These are phyloP conservation scores for Stenodera caucasica DNA, from an alignment of 2,888 invertebrate genomes.

Conservation along the genomic window DNA sequence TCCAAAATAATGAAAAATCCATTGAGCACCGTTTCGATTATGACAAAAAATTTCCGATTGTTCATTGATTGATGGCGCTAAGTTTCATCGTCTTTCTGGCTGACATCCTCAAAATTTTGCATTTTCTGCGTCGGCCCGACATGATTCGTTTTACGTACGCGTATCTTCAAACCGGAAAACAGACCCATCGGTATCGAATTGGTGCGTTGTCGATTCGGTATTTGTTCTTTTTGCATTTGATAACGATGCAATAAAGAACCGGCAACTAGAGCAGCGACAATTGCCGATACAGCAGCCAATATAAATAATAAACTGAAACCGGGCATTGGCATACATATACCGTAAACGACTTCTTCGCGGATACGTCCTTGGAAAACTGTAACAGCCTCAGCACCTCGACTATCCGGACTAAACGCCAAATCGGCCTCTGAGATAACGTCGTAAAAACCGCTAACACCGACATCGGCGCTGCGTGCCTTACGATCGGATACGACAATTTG, in stretches of 20 bases:
- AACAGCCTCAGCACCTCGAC: slow-evolving; percentile 72
- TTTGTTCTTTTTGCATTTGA: slow-evolving; percentile 73
- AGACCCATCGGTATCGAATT: slow-evolving; percentile 59
- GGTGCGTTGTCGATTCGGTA: slow-evolving; percentile 43
- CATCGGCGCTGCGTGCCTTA: slow-evolving; percentile 80
- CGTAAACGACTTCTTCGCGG: slow-evolving; percentile 87
- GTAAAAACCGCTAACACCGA: slow-evolving; percentile 87
- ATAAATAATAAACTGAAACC: slow-evolving; percentile 89
- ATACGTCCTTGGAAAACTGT: slow-evolving; percentile 87
- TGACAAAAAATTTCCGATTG: too few species aligned
- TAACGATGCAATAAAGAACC: slow-evolving; percentile 60
- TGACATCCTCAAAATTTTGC: slow-evolving; percentile 56
- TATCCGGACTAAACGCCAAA: slow-evolving; percentile 84
- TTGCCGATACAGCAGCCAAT: slow-evolving; percentile 82
- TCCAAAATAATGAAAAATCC: background rate
- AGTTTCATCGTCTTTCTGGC: slow-evolving; percentile 3
- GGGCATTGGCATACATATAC: slow-evolving; percentile 87
- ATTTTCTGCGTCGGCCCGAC: background rate
- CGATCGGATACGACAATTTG: slow-evolving; percentile 69
- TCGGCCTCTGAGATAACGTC: slow-evolving; percentile 90
- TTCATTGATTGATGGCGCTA: too few species aligned
- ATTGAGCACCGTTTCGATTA: background rate
- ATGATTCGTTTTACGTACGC: background rate
- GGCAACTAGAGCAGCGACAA: slow-evolving; percentile 83
- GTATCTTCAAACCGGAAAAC: slow-evolving; percentile 59